These are phyloP conservation scores for Wiebesia pumilae DNA, from an alignment of 1,140 invertebrate genomes.

Conservation along the genomic window DNA sequence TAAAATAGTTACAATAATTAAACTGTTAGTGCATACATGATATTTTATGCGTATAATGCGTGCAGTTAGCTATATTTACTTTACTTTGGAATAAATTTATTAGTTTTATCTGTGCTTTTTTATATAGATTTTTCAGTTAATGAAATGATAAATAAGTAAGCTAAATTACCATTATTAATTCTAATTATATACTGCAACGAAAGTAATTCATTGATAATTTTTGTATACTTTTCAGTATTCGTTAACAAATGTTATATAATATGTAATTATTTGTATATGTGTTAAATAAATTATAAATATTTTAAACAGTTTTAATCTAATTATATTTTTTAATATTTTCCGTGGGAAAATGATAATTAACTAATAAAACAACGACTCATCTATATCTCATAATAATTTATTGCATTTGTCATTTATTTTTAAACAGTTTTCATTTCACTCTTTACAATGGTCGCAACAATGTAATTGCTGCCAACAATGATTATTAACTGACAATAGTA, in stretches of 20 bases:
- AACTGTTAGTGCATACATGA: not conserved
- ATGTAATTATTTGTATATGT: not conserved
- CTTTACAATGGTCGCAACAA: conserved; percentile 62
- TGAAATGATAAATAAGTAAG: not conserved
- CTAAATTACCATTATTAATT: not conserved
- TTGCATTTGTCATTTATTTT: conserved; percentile 68
- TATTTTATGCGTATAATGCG: not conserved
- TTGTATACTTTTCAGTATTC: not conserved
- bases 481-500: conserved; percentile 67
- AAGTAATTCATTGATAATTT: not conserved
- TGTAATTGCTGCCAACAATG: conserved; percentile 54
- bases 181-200: not conserved
- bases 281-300: conserved; percentile 6
- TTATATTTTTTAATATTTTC: not conserved
- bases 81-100: too few species aligned
- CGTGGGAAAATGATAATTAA: not conserved
- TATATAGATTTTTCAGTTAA: not conserved
- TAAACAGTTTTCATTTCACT: conserved; percentile 61
- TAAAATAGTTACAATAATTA: not conserved
- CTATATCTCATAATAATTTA: conserved; percentile 60
- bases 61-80: not conserved
- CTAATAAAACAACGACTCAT: not conserved
- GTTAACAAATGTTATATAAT: not conserved
- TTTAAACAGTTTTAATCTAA: not conserved
- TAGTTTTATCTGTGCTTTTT: not conserved